Conservation (phyloP, 2,888 invertebrate genomes). For the Diogma glabrata region DNA sequence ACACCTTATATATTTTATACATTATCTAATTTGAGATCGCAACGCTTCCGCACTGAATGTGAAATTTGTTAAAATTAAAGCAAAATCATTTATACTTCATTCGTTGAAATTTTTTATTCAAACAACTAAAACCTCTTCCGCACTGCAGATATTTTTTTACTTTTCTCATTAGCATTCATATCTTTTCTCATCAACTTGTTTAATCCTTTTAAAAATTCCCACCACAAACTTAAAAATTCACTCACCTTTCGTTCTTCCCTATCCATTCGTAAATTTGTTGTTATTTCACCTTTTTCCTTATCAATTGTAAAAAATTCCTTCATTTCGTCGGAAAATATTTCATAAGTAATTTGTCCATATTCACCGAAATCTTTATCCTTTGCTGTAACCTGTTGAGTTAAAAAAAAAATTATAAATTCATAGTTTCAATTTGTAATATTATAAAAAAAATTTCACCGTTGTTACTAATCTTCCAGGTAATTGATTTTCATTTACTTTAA, state of each 20-base stretch:
- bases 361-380: constrained; percentile 72
- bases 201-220: too few relatives aligned
- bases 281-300: constrained; percentile 56
- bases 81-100: too few relatives aligned
- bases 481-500: constrained; percentile 69
- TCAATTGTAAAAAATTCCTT: constrained; percentile 64
- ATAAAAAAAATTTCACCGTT: constrained; percentile 37
- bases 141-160: too few relatives aligned
- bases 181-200: too few relatives aligned
- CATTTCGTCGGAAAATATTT: constrained; percentile 62
- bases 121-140: too few relatives aligned
- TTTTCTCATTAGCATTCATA: too few relatives aligned
- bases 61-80: too few relatives aligned
- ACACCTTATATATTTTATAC: too few relatives aligned
- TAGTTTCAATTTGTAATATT: constrained; percentile 5
- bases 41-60: too few relatives aligned
- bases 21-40: too few relatives aligned
- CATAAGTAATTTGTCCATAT: constrained; percentile 61
- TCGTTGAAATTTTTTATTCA: too few relatives aligned
- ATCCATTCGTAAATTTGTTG: constrained; percentile 57
- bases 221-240: too few relatives aligned
- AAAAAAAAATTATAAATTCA: constrained; percentile 3
- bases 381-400: constrained; percentile 49
- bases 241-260: constrained; percentile 49
- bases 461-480: constrained; percentile 63